Percentiles rank a stretch among this genome's conserved stretches.
Conservation (phyloP, 1,140 invertebrate species). For the Helicoverpa zea region DNA sequence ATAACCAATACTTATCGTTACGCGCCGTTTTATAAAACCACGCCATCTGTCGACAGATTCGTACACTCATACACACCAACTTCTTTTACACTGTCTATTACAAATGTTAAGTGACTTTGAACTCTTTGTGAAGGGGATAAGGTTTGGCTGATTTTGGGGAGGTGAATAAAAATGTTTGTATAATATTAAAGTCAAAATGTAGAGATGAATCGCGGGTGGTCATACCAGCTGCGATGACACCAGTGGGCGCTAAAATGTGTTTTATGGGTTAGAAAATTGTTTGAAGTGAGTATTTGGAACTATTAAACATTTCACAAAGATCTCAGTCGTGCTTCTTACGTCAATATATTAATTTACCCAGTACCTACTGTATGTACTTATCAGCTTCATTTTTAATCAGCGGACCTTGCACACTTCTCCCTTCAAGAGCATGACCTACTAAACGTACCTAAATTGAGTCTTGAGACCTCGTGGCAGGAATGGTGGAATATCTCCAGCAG, state of each 20-base stretch:
- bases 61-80: slow-evolving; percentile 36
- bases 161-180: slow-evolving; percentile 42
- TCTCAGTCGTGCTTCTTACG: too few species aligned
- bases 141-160: neutral
- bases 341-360: too few species aligned
- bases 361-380: too few species aligned
- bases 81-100: neutral
- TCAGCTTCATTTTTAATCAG: too few species aligned
- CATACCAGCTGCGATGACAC: slow-evolving; percentile 75
- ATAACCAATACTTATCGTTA: slow-evolving; percentile 67
- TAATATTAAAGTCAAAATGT: slow-evolving; percentile 69
- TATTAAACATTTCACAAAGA: too few species aligned
- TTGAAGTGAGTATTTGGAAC: too few species aligned
- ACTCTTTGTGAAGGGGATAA: slow-evolving; percentile 48
- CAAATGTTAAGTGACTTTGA: slow-evolving; percentile 42
- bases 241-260: slow-evolving; percentile 69
- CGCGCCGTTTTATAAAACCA: slow-evolving; percentile 69
- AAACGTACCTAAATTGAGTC: too few species aligned
- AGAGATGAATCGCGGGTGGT: slow-evolving; percentile 73
- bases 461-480: too few species aligned
- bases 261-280: neutral
- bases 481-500: too few species aligned
- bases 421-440: too few species aligned
- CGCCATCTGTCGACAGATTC: slow-evolving; percentile 75
- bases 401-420: too few species aligned